Percentiles rank a stretch among this genome's conserved stretches.
These are phyloP conservation scores for Ophraella communa DNA, from an alignment of 2,888 invertebrate genomes.

Conservation along the genomic window DNA sequence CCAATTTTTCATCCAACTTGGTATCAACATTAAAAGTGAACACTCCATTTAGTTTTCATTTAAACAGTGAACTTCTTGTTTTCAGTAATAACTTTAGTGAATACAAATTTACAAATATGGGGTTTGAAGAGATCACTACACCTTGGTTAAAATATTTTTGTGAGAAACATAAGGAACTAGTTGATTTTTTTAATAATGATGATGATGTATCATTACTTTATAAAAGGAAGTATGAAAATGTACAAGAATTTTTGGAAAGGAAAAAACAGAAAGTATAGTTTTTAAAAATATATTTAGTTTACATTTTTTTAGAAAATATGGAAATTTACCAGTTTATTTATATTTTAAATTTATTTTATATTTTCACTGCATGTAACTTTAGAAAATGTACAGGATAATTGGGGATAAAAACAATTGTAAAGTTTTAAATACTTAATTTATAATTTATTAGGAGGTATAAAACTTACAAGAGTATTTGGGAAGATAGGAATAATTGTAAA, in stretches of 20 bases:
- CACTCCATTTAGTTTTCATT: conserved; percentile 38
- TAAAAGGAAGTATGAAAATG: conserved; percentile 81
- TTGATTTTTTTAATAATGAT: conserved; percentile 35
- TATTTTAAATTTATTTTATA: too few species aligned
- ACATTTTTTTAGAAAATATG: too few species aligned
- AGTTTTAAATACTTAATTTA: too few species aligned
- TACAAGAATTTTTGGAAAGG: conserved; percentile 78
- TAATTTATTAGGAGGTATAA: too few species aligned
- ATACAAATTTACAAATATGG: conserved; percentile 33
- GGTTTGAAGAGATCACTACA: conserved; percentile 39
- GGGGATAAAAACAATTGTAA: too few species aligned
- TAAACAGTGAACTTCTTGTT: conserved; percentile 32
- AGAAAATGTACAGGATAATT: too few species aligned
- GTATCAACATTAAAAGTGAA: conserved; percentile 38
- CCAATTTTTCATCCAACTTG: conserved; percentile 33
- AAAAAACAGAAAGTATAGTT: conserved; percentile 73
- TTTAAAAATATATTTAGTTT: background rate
- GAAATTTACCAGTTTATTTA: too few species aligned
- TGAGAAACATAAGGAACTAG: too few species aligned
- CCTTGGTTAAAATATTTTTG: too few species aligned
- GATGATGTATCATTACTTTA: conserved; percentile 68
- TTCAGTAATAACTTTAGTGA: conserved; percentile 33
- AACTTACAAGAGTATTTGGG: too few species aligned
- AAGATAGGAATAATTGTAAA: too few species aligned
- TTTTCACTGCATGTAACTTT: too few species aligned